A percentile compares a stretch with the other conserved stretches of the same genome.
Conservation (phyloP, 2,797 vertebrate species). For the Characodon lateralis region DNA sequence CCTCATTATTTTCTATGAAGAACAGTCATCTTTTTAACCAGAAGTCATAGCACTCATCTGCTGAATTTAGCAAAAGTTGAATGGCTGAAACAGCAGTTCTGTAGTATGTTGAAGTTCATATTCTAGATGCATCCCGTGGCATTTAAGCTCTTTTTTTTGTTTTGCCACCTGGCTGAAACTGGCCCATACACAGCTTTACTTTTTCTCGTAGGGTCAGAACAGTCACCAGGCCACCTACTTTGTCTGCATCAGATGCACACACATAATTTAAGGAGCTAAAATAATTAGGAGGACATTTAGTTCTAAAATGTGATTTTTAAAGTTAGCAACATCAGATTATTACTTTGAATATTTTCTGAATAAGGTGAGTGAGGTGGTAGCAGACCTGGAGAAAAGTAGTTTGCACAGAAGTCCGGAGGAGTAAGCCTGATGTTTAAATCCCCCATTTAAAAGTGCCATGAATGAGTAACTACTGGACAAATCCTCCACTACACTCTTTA, state of each 20-base stretch:
- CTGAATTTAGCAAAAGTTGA: neutral
- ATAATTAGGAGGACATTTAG: neutral
- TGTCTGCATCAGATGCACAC: conserved; percentile 15
- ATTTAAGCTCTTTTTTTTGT: conserved; percentile 34
- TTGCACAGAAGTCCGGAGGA: conserved; percentile 43
- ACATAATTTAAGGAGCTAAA: conserved; percentile 6
- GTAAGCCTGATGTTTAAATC: conserved; percentile 50
- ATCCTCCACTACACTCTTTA: conserved; percentile 56
- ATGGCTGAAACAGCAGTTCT: neutral
- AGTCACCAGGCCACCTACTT: conserved; percentile 40
- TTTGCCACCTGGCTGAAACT: conserved; percentile 61
- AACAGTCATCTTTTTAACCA: neutral
- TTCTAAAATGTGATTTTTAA: neutral
- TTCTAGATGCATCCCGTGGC: conserved; percentile 18
- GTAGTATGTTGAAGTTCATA: neutral
- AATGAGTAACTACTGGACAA: conserved; percentile 51
- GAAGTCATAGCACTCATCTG: conserved; percentile 2
- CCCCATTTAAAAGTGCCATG: conserved; percentile 50
- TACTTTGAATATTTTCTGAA: neutral
- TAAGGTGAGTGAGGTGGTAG: conserved; percentile 18
- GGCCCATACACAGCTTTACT: conserved; percentile 64
- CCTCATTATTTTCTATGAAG: neutral
- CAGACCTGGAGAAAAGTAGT: conserved; percentile 31
- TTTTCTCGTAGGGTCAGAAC: conserved; percentile 58
- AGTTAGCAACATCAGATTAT: neutral